Base-by-base conservation (phyloP, 2,888 invertebrate species). In the Scaptomyza caliginosa region DNA sequence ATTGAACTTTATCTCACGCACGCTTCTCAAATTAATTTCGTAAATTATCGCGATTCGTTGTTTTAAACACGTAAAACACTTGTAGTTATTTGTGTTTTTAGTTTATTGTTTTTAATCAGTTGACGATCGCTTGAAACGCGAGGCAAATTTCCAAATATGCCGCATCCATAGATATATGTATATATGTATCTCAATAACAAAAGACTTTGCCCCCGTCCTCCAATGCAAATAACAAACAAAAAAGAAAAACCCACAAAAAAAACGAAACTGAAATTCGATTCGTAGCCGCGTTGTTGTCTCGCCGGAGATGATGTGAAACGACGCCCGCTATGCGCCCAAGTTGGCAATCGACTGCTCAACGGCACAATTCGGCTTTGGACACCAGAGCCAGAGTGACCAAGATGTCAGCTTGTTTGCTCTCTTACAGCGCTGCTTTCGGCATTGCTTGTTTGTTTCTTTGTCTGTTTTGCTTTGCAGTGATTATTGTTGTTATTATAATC, bases 251-350 rank as follows among this genome's bases (percentile, higher is more conserved):
- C 68, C 24, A 36, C 38, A 24, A 49, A 36, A 34, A 26, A 56
- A 59, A 48, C 23, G 42, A 57, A 60, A 45, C 24, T 4, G 26
- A 67, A 67, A 42, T 26, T 34, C 55, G 42, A 71, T 49, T 52
- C 42, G 46, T 45, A 51, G 16, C 57, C 55, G 58, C 60, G 56
- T n/a, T n/a, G n/a, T n/a, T 11, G 28, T 28, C 28, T 38, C 28
- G 26, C 40, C 36, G 38, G 34, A 59, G 43, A 65, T 58, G 62
- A 60, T 70, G 38, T 36, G n/a, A 60, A 75, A 70, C 57, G 50
- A 75, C 72, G 66, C 72, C 88, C 78, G 83, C 67, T 72, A 63
- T 73, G 88, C 80, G 75, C 72, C 81, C 83, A 82, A 88, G 77
- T 70, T 83, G 74, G 58, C 69, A 63, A 60, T 79, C 83, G 74